Evolutionary conservation across 2,113 vertebrate species (phyloP), one percentile per base, ranked within the genome.

Genomic region (Andinoacara biseriatus): DNA sequence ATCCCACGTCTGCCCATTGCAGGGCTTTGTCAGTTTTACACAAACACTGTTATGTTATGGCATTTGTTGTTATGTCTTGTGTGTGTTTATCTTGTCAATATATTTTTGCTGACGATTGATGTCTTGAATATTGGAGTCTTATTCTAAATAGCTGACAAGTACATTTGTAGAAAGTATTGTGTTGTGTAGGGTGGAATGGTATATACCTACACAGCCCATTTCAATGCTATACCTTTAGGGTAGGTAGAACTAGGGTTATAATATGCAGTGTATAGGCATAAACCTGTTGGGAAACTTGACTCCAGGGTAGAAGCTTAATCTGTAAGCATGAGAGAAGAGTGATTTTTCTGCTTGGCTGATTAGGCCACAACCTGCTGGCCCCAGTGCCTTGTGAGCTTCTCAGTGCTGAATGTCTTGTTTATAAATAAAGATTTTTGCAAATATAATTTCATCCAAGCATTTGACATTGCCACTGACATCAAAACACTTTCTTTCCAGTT

Each of bases 361-460:
- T 92, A 87, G 81, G 81, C 84, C 89, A 75, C 81, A 85, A 86
- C 86, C 91, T 74, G 46, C 78, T 76, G 83, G 84, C 79, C 78
- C 29, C 17, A 35, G 82, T 83, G 85, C 84, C 84, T 85, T 89
- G 87, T 92, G 92, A 89, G 62, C 54, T 46, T 81, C 79, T 85
- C 77, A 86, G 76, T 84, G 75, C 78, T 69, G 78, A 83, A 69
- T 90, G 49, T 87, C 80, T 88, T 89, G 76, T 93, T 89, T 91
- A 92, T 92, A 90, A 91, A 94, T 90, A 89, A 91, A 88, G 78
- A 88, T 89, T 76, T 86, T 87, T 86, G 57, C 85, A 83, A 77
- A 78, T 86, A 87, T 85, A 43, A 87, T 90, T 88, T 86, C 60
- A 89, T 85, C 69, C 54, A 49, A 59, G 69, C 72, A 74, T 87